A percentile compares a stretch with the other conserved stretches of the same genome.
These are phyloP conservation scores for Autographa pulchrina DNA, from an alignment of 2,888 invertebrate genomes.

Conservation along the genomic window DNA sequence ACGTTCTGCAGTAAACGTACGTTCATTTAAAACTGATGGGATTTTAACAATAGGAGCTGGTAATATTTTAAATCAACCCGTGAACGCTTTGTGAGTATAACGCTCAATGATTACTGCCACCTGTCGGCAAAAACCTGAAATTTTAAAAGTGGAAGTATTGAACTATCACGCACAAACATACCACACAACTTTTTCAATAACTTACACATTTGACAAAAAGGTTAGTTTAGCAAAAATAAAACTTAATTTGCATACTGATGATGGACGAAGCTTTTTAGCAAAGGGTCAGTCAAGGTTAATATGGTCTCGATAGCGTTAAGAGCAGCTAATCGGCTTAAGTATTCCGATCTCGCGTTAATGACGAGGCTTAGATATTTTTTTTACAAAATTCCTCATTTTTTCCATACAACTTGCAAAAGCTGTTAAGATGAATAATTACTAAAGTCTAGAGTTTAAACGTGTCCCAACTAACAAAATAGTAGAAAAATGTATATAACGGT, in stretches of 20 bases:
- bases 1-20: not conserved
- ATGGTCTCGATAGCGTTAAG: constrained; percentile 16
- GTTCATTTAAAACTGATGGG: not conserved
- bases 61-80: constrained; percentile 26
- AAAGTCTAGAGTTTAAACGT: too few relatives aligned
- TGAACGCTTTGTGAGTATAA: constrained; percentile 26
- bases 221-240: constrained; percentile 20
- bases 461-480: too few relatives aligned
- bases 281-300: constrained; percentile 37
- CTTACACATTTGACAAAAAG: not conserved
- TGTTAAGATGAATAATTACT: too few relatives aligned
- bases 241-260: constrained; percentile 46
- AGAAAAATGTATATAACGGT: too few relatives aligned
- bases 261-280: constrained; percentile 31
- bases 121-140: constrained; percentile 22
- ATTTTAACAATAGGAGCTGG: constrained; percentile 31
- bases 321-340: constrained; percentile 27
- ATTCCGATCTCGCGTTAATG: constrained; percentile 24
- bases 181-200: too few relatives aligned
- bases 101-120: constrained; percentile 35
- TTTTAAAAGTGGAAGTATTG: constrained; percentile 9
- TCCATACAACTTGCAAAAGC: too few relatives aligned
- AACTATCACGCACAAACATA: too few relatives aligned
- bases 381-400: not conserved
- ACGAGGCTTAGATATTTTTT: not conserved